Evolutionary conservation across 1,140 invertebrate species (phyloP), one percentile per base, ranked within the genome.

Genomic region (Notospermus geniculatus): DNA sequence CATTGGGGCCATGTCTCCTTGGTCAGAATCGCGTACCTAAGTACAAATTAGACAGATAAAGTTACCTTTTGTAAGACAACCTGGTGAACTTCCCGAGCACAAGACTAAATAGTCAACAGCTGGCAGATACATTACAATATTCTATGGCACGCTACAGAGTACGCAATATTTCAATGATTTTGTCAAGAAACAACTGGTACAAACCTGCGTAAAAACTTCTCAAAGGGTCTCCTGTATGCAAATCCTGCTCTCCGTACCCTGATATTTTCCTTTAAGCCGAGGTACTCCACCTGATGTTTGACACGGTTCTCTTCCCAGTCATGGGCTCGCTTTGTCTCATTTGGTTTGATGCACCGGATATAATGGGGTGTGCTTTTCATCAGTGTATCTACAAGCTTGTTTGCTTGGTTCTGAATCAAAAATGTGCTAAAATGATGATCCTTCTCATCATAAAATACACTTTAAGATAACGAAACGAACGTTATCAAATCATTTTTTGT

Each of bases 201-300:
- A 15, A 36, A 89, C 88, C 89, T 86, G 76, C 88, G 88, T 19
- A 91, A 79, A 84, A 97, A 97, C 71, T 90, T 88, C 73, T 92
- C 91, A 81, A 97, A 98, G 65, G 90, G 87, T 81, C 93, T 91
- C 61, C 95, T 86, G 74, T 95, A 91, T 11, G 92, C 94, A 83
- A 97, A 97, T 0, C 80, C 95, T 54, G 95, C 95, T 77, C 95
- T 85, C 53, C 95, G 86, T 1, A 98, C 95, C 62, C 93, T 84
- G 62, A 97, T 91, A 84, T 97, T 97, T 83, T 98, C 94, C 29
- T 97, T 86, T 2, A 97, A 83, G 1, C 94, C 93, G 30, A 97
- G 82, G 80, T 97, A 97, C 53, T 78, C 78, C 11, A 83, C 81
- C 83, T 98, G 95, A 85, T 97, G 93, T 67, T 88, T 86, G 1